Percentiles rank a stretch among this genome's conserved stretches.
phyloP scores from a whole-genome alignment of 2,113 vertebrate species.

The Oenanthe melanoleuca region DNA sequence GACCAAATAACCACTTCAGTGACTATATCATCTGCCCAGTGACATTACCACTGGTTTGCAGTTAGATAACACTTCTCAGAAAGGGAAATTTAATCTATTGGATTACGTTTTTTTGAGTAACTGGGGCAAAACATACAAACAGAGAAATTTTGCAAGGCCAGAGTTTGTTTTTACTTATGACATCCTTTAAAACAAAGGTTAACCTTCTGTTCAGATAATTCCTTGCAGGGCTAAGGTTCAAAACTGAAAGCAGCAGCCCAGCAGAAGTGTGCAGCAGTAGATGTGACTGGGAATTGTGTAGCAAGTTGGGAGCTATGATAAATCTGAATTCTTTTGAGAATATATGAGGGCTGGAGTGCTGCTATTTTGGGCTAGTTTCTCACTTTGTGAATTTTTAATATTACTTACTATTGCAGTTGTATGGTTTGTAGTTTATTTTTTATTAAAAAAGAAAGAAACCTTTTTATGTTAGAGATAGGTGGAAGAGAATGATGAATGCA shows the following conservation, averaged over 20 bases:
- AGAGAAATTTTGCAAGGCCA: not conserved
- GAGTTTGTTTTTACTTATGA: constrained; percentile 1
- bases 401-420: not conserved
- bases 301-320: not conserved
- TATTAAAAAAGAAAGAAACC: rapidly evolving
- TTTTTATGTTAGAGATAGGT: not conserved
- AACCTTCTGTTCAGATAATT: not conserved
- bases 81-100: constrained; percentile 8
- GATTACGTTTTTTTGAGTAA: not conserved
- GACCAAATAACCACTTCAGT: not conserved
- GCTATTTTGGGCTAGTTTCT: not conserved
- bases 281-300: not conserved
- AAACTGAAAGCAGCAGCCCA: not conserved
- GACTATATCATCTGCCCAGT: not conserved
- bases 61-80: not conserved
- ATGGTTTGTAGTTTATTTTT: not conserved
- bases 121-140: not conserved
- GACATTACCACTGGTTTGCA: not conserved
- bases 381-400: not conserved
- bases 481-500: not conserved
- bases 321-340: not conserved
- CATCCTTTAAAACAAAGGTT: not conserved
- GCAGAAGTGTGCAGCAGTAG: not conserved
- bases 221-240: not conserved
- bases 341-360: not conserved